A percentile compares a stretch with the other conserved stretches of the same genome.
Conservation (phyloP, 2,113 vertebrate species). For the Charina bottae region DNA sequence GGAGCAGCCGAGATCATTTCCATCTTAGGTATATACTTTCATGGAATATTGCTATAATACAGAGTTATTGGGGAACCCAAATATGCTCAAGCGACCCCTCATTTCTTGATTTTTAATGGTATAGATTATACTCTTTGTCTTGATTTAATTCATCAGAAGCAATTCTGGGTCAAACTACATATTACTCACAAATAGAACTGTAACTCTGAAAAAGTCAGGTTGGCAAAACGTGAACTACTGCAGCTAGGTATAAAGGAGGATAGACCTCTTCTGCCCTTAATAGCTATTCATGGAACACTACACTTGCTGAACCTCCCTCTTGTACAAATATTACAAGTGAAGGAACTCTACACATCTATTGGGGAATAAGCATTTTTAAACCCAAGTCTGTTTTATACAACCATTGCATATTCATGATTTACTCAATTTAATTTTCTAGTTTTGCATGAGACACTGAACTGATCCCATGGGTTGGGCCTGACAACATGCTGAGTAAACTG, state of each 20-base stretch:
- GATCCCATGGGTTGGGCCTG: not conserved
- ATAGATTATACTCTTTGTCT: not conserved
- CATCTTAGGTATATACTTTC: not conserved
- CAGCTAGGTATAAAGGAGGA: not conserved
- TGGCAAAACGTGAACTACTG: not conserved
- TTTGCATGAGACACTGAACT: not conserved
- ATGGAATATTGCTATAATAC: not conserved
- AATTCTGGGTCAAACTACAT: not conserved
- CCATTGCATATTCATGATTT: not conserved
- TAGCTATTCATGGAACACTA: not conserved
- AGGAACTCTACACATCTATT: not conserved
- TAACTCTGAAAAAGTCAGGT: not conserved
- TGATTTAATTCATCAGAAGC: not conserved
- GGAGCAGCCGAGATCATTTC: not conserved
- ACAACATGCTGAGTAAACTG: not conserved
- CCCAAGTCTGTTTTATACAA: not conserved
- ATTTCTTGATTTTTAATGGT: not conserved
- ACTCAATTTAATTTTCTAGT: not conserved
- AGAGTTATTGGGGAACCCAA: not conserved
- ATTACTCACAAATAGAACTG: not conserved
- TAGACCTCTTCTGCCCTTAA: not conserved
- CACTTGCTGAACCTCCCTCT: not conserved
- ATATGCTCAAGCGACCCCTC: not conserved
- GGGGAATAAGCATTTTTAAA: not conserved
- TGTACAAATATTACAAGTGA: not conserved